Evolutionary conservation across 2,797 vertebrate genomes (phyloP).

Genomic region (Poeciliopsis turneri): DNA sequence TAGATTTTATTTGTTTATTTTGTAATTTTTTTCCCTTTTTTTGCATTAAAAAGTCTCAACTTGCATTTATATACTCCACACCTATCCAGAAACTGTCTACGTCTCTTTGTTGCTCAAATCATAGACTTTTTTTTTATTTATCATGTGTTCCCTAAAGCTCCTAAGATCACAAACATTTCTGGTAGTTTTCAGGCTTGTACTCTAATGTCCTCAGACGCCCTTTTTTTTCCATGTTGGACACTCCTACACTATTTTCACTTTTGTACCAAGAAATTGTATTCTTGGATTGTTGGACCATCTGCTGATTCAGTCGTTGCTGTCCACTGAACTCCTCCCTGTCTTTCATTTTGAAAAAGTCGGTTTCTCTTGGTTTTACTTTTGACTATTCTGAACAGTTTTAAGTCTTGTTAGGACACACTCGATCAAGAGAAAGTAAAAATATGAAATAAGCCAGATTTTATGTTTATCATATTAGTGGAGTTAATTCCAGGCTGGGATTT

Average conservation of each 20-base stretch:
- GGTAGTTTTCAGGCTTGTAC: background rate
- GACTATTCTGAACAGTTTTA: background rate
- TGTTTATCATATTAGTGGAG: background rate
- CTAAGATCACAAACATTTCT: background rate
- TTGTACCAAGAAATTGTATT: background rate
- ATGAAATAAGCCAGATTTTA: background rate
- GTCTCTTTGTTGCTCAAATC: background rate
- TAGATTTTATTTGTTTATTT: background rate
- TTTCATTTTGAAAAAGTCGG: background rate
- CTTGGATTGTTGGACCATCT: slow-evolving; percentile 1
- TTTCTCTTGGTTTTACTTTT: background rate
- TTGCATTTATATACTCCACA: background rate
- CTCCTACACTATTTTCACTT: background rate
- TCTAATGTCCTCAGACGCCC: background rate
- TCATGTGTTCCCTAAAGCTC: background rate
- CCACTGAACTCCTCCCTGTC: background rate
- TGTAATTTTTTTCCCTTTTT: background rate
- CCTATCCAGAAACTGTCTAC: background rate
- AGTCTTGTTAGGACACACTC: background rate
- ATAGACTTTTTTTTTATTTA: background rate
- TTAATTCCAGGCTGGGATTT: background rate
- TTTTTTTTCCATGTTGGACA: background rate
- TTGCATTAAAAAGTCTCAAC: background rate
- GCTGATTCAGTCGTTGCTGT: background rate
- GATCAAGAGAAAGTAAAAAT: background rate